phyloP scores from a whole-genome alignment of 2,113 vertebrate genomes.

The Oryzias celebensis region DNA sequence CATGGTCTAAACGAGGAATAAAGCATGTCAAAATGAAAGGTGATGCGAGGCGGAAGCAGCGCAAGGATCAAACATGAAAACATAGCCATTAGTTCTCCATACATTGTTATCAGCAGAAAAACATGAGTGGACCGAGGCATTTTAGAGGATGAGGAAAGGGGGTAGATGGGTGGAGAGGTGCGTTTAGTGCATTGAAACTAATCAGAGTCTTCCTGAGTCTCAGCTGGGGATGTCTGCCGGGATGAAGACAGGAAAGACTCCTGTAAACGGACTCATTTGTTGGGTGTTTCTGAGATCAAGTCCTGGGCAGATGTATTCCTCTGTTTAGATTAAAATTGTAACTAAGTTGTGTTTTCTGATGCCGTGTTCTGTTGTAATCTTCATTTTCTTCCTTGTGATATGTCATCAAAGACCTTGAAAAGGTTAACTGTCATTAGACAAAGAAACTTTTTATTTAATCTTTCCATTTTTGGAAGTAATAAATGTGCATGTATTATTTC shows the following conservation, averaged over 20 bases:
- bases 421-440: constrained; percentile 2
- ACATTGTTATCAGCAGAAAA: constrained; percentile 10
- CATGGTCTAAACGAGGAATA: constrained; percentile 18
- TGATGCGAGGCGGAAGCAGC: constrained; percentile 7
- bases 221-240: constrained; percentile 39
- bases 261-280: constrained; percentile 60
- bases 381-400: not conserved
- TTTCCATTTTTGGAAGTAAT: too few species aligned
- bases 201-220: constrained; percentile 75
- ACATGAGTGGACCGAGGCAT: constrained; percentile 10
- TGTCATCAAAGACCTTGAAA: not conserved
- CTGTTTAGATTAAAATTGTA: constrained; percentile 1
- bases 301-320: constrained; percentile 12
- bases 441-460: not conserved
- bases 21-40: constrained; percentile 20
- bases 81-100: constrained; percentile 7
- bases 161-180: constrained; percentile 40
- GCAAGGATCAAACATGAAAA: constrained; percentile 34
- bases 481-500: too few species aligned
- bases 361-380: not conserved
- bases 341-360: constrained; percentile 8
- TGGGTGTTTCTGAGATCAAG: constrained; percentile 52
- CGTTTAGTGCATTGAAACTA: constrained; percentile 50
- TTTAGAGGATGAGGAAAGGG: constrained; percentile 45
- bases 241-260: constrained; percentile 66